Evolutionary conservation across 2,113 vertebrate genomes (phyloP), one percentile per base, ranked within the genome.

Genomic region (Narcine bancroftii): DNA sequence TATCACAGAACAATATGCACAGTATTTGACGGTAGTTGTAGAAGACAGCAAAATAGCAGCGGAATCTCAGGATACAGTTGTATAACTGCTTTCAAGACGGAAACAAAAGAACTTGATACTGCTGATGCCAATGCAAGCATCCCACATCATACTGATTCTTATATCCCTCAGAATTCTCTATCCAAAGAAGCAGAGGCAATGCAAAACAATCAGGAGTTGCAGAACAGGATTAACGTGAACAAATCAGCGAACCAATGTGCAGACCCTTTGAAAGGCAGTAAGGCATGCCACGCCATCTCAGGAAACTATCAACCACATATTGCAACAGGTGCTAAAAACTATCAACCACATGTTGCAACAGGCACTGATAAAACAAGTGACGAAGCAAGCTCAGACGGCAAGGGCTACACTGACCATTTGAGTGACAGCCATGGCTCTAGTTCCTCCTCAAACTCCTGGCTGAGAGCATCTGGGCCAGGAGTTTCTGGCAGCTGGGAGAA

Each of bases 1-100:
- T 97, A 98, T 93, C 98, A 98, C 26, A 92, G 93, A 21, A 96
- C 97, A 0, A 94, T 99, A 73, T 98, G 97, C 39, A 94, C 97
- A 92, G 95, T 96, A 3, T 95, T 95, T 65, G 45, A 95, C 93
- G 94, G 89, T 24, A 85, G 93, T 26, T 96, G 96, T 91, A 94
- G 93, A 69, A 75, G 92, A 66, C 92, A n/a, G 5, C 93, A 92
- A 83, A 92, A 85, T 0, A 1, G n/a, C 0, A 81, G 26, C 0
- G 92, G 93, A 92, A 29, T 29, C 2, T 92, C 93, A 63, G n/a
- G n/a, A 0, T 94, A 94, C 65, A 63, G 94, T 36, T 99, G 98
- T 89, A 94, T 99, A 92, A 98, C 97, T 0, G 93, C 97, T 0
- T 93, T 99, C 19, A 96, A 95, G 92, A 99, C 97, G 1, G 96